phyloP scores from a whole-genome alignment of 2,113 vertebrate species.

The Xiphophorus maculatus region DNA sequence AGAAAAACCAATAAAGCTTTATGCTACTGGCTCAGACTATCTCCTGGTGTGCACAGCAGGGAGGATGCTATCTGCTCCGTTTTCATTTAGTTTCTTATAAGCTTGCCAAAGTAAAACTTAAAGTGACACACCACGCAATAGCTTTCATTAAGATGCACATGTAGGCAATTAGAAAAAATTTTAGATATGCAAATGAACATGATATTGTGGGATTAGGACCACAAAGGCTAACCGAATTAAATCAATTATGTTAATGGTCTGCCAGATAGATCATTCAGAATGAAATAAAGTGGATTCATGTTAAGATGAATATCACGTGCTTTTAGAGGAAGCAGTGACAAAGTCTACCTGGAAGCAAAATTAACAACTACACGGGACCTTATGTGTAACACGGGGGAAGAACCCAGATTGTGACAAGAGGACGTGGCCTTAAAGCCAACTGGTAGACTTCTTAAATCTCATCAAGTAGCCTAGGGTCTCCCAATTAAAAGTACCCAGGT shows the following conservation, averaged over 20 bases:
- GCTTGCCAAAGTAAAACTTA: not conserved
- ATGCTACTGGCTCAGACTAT: constrained; percentile 22
- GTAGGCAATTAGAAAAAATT: not conserved
- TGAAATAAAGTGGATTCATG: too few species aligned
- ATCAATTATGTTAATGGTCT: not conserved
- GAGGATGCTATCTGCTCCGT: not conserved
- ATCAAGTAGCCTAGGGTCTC: too few species aligned
- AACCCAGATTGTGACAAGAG: too few species aligned
- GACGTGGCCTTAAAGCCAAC: too few species aligned
- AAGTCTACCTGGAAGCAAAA: not conserved
- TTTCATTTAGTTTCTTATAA: constrained; percentile 27
- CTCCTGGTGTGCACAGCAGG: constrained; percentile 31
- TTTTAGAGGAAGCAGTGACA: not conserved
- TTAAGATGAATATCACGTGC: too few species aligned
- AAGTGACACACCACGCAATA: not conserved
- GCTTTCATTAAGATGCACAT: not conserved
- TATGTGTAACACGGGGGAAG: not conserved
- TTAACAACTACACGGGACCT: not conserved
- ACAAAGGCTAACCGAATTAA: not conserved
- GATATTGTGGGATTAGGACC: not conserved
- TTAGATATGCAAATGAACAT: not conserved
- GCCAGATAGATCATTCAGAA: not conserved
- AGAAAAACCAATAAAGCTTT: constrained; percentile 37
- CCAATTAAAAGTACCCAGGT: too few species aligned
- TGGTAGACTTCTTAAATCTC: too few species aligned